A percentile compares a stretch with the other conserved stretches of the same genome.
These are phyloP conservation scores for Epinotia bilunana DNA, from an alignment of 2,888 invertebrate genomes.

Conservation along the genomic window DNA sequence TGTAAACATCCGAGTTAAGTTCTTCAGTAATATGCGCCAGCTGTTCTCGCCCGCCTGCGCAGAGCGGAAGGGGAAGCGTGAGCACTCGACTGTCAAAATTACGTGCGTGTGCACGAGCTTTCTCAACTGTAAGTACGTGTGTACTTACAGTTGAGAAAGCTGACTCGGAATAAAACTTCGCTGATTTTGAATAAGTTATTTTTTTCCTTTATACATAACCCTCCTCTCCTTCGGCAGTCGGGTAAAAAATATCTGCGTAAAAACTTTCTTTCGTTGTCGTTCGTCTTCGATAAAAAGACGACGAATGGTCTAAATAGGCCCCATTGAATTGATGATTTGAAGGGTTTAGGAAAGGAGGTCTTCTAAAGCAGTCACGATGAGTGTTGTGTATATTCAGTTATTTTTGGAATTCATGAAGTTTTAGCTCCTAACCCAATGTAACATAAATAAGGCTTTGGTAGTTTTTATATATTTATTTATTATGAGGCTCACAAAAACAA, in stretches of 20 bases:
- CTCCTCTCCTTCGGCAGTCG: too few relatives aligned
- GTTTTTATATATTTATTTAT: too few relatives aligned
- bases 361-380: too few relatives aligned
- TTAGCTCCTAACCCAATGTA: neutral
- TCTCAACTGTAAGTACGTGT: too few relatives aligned
- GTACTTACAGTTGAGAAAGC: conserved; percentile 51
- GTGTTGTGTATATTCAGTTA: too few relatives aligned
- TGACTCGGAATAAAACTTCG: conserved; percentile 37
- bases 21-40: conserved; percentile 49
- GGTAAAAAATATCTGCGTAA: neutral
- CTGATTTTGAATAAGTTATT: conserved; percentile 5
- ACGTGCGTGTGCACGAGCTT: too few relatives aligned
- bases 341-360: neutral
- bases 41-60: conserved; percentile 3
- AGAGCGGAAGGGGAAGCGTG: conserved; percentile 47
- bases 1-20: conserved; percentile 26
- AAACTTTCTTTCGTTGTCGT: neutral
- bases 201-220: conserved; percentile 23
- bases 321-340: neutral
- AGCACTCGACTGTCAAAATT: conserved; percentile 61
- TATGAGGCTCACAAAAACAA: too few relatives aligned
- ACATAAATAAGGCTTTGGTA: neutral
- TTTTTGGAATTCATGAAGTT: neutral
- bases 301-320: neutral
- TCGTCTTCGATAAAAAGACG: neutral